Evolutionary conservation across 2,888 invertebrate species (phyloP).

Genomic region (Xylocampa areola): DNA sequence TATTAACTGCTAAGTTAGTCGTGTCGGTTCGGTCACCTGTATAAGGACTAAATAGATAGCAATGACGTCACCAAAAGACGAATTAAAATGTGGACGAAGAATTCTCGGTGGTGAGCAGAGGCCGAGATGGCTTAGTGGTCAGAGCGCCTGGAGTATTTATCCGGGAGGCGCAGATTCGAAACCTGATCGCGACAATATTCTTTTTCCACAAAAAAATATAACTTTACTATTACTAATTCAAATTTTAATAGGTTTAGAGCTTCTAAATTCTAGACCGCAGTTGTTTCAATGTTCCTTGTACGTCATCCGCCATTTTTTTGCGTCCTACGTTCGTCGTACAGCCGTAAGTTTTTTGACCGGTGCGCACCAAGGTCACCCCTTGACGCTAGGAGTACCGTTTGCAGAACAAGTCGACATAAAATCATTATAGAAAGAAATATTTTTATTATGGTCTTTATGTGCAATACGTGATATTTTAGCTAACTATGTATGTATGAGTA

Average conservation of each 20-base stretch:
- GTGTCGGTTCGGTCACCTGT: too few species aligned
- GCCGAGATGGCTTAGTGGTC: too few species aligned
- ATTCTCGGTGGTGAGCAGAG: too few species aligned
- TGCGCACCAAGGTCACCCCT: slow-evolving; percentile 47
- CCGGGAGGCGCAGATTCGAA: too few species aligned
- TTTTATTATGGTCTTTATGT: slow-evolving; percentile 50
- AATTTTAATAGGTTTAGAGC: slow-evolving; percentile 11
- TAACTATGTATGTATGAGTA: slow-evolving; percentile 26
- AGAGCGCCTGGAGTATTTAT: too few species aligned
- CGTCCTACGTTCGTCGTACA: slow-evolving; percentile 23
- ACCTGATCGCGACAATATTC: neutral
- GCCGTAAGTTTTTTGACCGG: slow-evolving; percentile 53
- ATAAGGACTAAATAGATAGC: too few species aligned
- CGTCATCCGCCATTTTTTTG: slow-evolving; percentile 42
- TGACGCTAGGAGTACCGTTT: slow-evolving; percentile 52
- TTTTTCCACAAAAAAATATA: neutral
- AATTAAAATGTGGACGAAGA: too few species aligned
- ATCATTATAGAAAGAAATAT: slow-evolving; percentile 38
- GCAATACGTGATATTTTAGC: slow-evolving; percentile 37
- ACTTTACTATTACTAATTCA: neutral
- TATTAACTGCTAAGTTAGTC: too few species aligned
- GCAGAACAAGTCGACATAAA: slow-evolving; percentile 45
- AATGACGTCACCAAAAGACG: too few species aligned
- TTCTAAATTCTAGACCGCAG: slow-evolving; percentile 24
- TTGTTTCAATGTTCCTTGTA: slow-evolving; percentile 42